Evolutionary conservation across 2,113 vertebrate species (phyloP).

Genomic region (Synchiropus splendidus): DNA sequence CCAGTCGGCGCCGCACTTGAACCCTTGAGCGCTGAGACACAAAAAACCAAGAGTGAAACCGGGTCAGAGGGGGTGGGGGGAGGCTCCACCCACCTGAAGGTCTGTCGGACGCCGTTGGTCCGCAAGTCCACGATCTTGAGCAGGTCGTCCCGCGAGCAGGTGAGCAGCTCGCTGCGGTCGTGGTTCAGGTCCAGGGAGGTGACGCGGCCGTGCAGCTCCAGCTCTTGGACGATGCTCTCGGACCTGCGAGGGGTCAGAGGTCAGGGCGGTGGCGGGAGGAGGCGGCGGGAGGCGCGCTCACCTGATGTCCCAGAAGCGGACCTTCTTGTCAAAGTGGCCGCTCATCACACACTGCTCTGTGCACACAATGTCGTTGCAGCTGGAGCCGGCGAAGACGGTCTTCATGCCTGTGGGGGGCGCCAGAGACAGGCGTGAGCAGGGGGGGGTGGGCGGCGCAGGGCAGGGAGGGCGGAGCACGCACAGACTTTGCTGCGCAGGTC

Average conservation of each 20-base stretch:
- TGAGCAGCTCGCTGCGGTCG: constrained; percentile 85
- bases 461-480: constrained; percentile 56
- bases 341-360: constrained; percentile 99
- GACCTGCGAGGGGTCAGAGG: constrained; percentile 59
- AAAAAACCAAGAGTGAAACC: neutral
- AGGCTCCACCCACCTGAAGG: constrained; percentile 76
- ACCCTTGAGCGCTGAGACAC: constrained; percentile 76
- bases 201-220: constrained; percentile 85
- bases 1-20: constrained; percentile 97
- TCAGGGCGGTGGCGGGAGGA: neutral
- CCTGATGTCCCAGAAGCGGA: constrained; percentile 98
- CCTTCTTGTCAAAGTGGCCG: constrained; percentile 97
- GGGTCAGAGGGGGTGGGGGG: neutral
- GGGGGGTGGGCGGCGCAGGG: neutral
- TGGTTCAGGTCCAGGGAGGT: constrained; percentile 93
- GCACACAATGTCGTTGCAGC: constrained; percentile 96
- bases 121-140: constrained; percentile 90
- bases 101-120: constrained; percentile 71
- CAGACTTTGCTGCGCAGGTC: constrained; percentile 98
- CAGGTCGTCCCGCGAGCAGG: constrained; percentile 89
- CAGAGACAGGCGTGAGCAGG: neutral
- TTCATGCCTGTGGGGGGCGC: constrained; percentile 80
- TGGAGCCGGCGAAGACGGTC: constrained; percentile 96
- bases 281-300: constrained; percentile 30
- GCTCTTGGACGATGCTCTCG: constrained; percentile 81